phyloP scores from a whole-genome alignment of 2,797 vertebrate genomes.

The Pantherophis alleghaniensis region DNA sequence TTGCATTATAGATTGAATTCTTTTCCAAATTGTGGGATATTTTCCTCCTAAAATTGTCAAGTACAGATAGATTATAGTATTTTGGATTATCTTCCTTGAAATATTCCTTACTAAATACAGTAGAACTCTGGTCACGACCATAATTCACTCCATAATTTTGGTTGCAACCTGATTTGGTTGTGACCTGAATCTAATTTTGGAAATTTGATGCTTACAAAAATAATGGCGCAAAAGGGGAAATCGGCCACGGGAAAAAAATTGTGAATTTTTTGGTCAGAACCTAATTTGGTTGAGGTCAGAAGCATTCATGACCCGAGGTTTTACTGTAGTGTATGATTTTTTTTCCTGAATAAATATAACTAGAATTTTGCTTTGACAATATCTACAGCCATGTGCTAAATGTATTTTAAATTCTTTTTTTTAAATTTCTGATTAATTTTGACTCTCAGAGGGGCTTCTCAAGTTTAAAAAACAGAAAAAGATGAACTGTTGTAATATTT shows the following conservation, averaged over 20 bases:
- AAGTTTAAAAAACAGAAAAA: not conserved
- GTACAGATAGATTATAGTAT: not conserved
- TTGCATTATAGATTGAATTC: not conserved
- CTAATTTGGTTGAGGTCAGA: too few relatives aligned
- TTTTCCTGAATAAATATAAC: not conserved
- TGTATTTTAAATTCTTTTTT: not conserved
- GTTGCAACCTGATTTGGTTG: too few relatives aligned
- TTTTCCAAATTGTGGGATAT: not conserved
- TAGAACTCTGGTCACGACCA: too few relatives aligned
- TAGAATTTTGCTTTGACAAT: not conserved
- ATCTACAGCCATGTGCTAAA: not conserved
- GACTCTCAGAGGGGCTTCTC: not conserved
- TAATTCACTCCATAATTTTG: too few relatives aligned
- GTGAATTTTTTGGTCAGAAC: too few relatives aligned
- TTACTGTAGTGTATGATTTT: not conserved
- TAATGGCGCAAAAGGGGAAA: too few relatives aligned
- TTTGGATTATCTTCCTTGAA: not conserved
- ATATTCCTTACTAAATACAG: not conserved
- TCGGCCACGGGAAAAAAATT: too few relatives aligned
- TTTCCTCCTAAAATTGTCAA: not conserved
- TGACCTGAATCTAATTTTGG: too few relatives aligned
- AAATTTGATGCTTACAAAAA: too few relatives aligned
- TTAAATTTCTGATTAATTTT: not conserved
- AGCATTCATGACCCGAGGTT: too few relatives aligned
- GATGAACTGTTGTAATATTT: not conserved